Evolutionary conservation across 2,113 vertebrate genomes (phyloP).

Genomic region (Otocyon megalotis): DNA sequence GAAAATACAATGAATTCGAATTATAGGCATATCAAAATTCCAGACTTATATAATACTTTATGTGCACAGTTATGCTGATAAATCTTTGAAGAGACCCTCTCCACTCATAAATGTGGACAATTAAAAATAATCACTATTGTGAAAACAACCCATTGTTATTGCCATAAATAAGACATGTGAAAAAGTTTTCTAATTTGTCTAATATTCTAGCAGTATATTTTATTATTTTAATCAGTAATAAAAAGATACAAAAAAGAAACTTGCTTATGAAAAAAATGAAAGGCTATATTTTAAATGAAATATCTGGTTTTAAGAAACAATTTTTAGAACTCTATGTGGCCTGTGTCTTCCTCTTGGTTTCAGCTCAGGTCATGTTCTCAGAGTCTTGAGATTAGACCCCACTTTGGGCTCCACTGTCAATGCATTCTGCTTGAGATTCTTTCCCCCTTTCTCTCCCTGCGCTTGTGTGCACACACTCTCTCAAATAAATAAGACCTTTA

Average conservation of each 20-base stretch:
- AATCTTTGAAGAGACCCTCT: conserved; percentile 37
- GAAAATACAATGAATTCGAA: background rate
- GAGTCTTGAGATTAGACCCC: background rate
- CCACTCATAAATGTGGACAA: conserved; percentile 23
- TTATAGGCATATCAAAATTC: conserved; percentile 36
- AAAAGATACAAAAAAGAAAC: background rate
- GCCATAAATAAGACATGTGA: background rate
- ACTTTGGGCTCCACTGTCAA: background rate
- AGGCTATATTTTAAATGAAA: conserved; percentile 15
- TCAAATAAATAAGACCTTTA: background rate
- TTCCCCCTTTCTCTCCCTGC: background rate
- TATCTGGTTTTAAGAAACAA: background rate
- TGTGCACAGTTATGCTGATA: background rate
- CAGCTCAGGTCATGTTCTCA: background rate
- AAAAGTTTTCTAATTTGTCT: conserved; percentile 50
- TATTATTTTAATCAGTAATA: background rate
- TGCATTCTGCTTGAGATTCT: background rate
- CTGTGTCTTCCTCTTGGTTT: background rate
- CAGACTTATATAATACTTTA: background rate
- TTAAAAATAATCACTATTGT: conserved; percentile 9
- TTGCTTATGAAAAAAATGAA: background rate
- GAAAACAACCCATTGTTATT: conserved; percentile 5
- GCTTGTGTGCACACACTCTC: no score
- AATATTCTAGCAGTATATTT: background rate
- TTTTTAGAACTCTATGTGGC: no score